Evolutionary conservation across 1,140 invertebrate species (phyloP).

Genomic region (Oedothorax gibbosus): DNA sequence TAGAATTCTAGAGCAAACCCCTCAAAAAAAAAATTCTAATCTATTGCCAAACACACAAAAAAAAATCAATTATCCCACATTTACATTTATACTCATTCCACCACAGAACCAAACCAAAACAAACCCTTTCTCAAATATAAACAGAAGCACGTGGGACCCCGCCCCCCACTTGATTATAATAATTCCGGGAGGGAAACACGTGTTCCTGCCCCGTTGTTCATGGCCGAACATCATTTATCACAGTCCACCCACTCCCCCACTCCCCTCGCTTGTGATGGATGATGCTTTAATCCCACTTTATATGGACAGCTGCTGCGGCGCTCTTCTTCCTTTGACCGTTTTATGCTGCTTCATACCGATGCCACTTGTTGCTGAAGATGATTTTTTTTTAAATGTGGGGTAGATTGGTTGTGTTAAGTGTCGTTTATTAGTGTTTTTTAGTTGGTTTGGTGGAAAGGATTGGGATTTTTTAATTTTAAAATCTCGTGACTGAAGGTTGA

Average conservation of each 20-base stretch:
- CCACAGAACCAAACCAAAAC: neutral
- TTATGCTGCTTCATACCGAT: slow-evolving; percentile 23
- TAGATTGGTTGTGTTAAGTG: too few relatives aligned
- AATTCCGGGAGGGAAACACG: slow-evolving; percentile 29
- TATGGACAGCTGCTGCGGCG: slow-evolving; percentile 50
- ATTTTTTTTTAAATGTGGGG: neutral
- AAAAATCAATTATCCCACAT: too few relatives aligned
- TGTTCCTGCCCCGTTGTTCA: slow-evolving; percentile 24
- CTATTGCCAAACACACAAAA: too few relatives aligned
- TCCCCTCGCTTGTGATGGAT: slow-evolving; percentile 43
- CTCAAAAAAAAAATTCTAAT: too few relatives aligned
- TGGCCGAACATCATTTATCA: slow-evolving; percentile 55
- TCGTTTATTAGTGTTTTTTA: too few relatives aligned
- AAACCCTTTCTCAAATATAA: neutral
- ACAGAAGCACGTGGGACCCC: slow-evolving; percentile 9
- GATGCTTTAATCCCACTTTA: slow-evolving; percentile 57
- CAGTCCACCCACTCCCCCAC: slow-evolving; percentile 48
- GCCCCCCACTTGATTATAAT: slow-evolving; percentile 56
- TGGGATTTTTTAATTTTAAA: too few relatives aligned
- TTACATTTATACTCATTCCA: too few relatives aligned
- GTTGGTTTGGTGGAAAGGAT: neutral
- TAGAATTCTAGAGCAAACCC: too few relatives aligned
- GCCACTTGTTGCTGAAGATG: slow-evolving; percentile 6
- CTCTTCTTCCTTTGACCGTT: slow-evolving; percentile 11
- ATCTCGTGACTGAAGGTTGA: too few relatives aligned